Evolutionary conservation across 2,113 vertebrate genomes (phyloP), one percentile per base, ranked within the genome.

Genomic region (Gila orcuttii): DNA sequence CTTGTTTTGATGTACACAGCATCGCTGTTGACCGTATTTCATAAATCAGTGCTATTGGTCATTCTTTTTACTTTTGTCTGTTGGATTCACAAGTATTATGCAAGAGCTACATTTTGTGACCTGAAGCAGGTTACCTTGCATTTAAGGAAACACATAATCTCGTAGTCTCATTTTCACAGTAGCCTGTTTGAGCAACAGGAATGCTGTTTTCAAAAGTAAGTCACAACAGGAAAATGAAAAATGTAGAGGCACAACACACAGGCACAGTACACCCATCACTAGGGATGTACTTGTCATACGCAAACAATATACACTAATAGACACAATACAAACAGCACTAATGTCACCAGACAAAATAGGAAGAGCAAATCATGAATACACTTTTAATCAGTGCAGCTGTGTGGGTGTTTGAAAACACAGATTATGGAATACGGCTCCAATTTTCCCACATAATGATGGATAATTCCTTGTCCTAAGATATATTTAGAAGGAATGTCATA

Each of bases 291-390:
- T 64, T 42, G 25, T 28, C 33, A 64, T 90, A 88, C 60, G 78
- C 25, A 78, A 57, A 74, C 78, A 55, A 28, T 28, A 59, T 71
- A 11, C 62, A 39, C 74, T 64, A 52, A n/a, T 36, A 69, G 33
- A 57, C 81, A 87, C 82, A 81, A 23, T 13, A 75, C 74, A 79
- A 81, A 21, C 59, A 23, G 25, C 23, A 33, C 69, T 62, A 19
- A 83, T 66, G 69, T 50, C 62, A 76, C 85, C 90, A 95, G 95
- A 95, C 94, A 93, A 94, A 95, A 95, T 93, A 95, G 94, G 94
- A 95, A 94, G 92, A 10, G 25, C 91, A 81, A 85, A 91, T 91
- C 89, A 94, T 94, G 93, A 94, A 93, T 95, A 90, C 89, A 89
- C 92, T 92, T 94, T 95, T 94, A 94, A 95, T 95, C 92, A 95